Conservation (phyloP, 2,797 vertebrate genomes). For the Oophaga sylvatica region DNA sequence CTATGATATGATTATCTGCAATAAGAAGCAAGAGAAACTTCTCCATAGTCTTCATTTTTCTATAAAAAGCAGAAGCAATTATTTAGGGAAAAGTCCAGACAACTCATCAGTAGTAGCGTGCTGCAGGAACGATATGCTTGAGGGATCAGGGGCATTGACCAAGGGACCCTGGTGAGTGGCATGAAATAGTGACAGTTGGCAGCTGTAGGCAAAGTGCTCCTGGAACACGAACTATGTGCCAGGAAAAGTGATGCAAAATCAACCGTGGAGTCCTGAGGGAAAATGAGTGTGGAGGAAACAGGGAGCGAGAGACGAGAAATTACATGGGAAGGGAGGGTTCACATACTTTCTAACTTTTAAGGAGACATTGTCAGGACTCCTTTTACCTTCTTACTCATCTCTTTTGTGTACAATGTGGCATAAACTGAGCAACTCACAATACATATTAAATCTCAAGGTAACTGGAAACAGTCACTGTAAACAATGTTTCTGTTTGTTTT, state of each 20-base stretch:
- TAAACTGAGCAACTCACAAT: neutral
- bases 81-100: slow-evolving; percentile 4
- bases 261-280: slow-evolving; percentile 2
- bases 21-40: neutral
- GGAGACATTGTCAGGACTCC: neutral
- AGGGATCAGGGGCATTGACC: slow-evolving; percentile 11
- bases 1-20: neutral
- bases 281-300: slow-evolving; percentile 10
- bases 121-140: slow-evolving; percentile 14
- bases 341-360: neutral
- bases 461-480: no score
- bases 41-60: neutral
- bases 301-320: slow-evolving; percentile 1
- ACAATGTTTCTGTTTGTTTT: no score
- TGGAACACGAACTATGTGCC: slow-evolving; percentile 28
- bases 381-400: neutral
- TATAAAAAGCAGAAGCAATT: slow-evolving; percentile 2
- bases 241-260: slow-evolving; percentile 24
- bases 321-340: neutral
- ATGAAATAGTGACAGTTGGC: slow-evolving; percentile 42
- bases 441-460: neutral
- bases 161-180: slow-evolving; percentile 23
- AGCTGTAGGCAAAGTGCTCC: slow-evolving; percentile 26
- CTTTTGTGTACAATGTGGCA: neutral
- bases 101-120: slow-evolving; percentile 27